Conservation (phyloP, 2,797 vertebrate genomes). For the Microctenopoma steveboyesi region DNA sequence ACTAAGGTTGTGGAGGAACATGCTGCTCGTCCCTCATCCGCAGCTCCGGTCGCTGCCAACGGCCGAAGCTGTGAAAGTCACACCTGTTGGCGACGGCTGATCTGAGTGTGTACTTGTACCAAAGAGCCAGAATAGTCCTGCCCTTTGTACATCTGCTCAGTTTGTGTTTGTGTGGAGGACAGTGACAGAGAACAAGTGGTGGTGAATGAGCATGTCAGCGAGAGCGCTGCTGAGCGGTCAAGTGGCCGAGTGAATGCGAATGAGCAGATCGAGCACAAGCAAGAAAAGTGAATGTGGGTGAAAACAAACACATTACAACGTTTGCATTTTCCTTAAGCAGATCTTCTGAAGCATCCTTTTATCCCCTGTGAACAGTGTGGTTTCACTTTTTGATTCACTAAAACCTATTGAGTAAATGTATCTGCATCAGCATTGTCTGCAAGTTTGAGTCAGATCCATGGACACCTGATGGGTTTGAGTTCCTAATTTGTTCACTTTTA, state of each 20-base stretch:
- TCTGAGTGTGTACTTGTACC: constrained; percentile 25
- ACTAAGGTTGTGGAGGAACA: constrained; percentile 77
- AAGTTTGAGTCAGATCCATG: not conserved
- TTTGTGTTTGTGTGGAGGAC: constrained; percentile 24
- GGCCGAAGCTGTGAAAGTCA: constrained; percentile 68
- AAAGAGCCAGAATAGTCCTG: constrained; percentile 51
- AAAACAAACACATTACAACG: not conserved
- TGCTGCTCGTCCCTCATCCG: constrained; percentile 64
- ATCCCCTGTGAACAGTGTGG: no score
- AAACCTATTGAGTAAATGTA: not conserved
- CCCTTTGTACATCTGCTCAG: constrained; percentile 63
- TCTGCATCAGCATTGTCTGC: not conserved
- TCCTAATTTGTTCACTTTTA: not conserved
- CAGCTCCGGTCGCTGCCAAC: constrained; percentile 53
- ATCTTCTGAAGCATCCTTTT: not conserved
- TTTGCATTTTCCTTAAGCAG: not conserved
- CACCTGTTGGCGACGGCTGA: constrained; percentile 65
- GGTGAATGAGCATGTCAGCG: constrained; percentile 46
- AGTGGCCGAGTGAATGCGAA: constrained; percentile 33
- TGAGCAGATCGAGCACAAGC: constrained; percentile 2
- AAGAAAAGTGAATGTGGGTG: constrained; percentile 19
- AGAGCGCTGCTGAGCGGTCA: not conserved
- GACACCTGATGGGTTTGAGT: not conserved
- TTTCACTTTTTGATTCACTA: not conserved
- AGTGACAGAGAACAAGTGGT: constrained; percentile 45